Evolutionary conservation across 1,140 invertebrate genomes (phyloP).

Genomic region (Dendrolimus punctatus): DNA sequence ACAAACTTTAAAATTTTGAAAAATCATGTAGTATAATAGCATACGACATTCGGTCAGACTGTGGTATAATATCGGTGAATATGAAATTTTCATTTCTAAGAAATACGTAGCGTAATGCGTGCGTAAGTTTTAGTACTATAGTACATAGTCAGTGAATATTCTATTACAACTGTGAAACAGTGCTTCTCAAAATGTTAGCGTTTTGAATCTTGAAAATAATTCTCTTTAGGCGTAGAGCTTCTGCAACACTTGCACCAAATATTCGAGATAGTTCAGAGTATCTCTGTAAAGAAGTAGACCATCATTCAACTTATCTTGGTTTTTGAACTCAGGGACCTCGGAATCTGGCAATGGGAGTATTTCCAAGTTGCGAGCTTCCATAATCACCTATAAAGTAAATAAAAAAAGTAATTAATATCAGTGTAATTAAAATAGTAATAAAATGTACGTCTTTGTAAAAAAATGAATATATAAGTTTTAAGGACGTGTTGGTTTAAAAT

Average conservation of each 20-base stretch:
- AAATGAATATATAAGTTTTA: no score
- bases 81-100: no score
- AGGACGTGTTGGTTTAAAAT: no score
- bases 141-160: no score
- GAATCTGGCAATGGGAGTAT: conserved; percentile 33
- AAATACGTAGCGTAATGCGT: no score
- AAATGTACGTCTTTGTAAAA: no score
- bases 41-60: no score
- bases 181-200: conserved; percentile 19
- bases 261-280: conserved; percentile 55
- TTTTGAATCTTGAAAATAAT: conserved; percentile 21
- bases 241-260: conserved; percentile 48
- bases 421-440: no score
- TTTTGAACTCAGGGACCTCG: conserved; percentile 40
- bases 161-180: not conserved
- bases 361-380: conserved; percentile 39
- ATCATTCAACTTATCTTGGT: conserved; percentile 26
- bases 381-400: conserved; percentile 44
- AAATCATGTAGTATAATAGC: no score
- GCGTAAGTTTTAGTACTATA: no score
- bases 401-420: conserved; percentile 3
- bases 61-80: no score
- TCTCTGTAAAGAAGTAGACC: conserved; percentile 50
- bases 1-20: no score
- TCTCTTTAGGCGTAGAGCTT: conserved; percentile 23